phyloP scores from a whole-genome alignment of 2,113 vertebrate species.

The Gymnobelideus leadbeateri region DNA sequence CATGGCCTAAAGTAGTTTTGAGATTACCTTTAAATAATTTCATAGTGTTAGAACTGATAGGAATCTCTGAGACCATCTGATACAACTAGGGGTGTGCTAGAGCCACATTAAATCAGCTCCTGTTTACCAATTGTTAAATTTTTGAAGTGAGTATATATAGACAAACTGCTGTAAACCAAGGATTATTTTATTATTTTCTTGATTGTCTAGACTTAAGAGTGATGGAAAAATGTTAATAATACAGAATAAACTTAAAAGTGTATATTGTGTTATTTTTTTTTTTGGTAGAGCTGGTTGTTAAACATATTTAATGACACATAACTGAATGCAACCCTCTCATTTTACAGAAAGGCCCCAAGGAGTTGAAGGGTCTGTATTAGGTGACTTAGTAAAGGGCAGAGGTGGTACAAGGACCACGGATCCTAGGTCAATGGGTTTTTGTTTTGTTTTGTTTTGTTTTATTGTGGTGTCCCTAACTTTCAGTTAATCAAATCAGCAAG shows the following conservation, averaged over 20 bases:
- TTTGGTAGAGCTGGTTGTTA: not conserved
- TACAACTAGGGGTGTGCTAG: too few relatives aligned
- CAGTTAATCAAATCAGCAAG: not conserved
- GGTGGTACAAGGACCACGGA: not conserved
- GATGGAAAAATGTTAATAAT: too few relatives aligned
- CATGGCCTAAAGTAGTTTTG: not conserved
- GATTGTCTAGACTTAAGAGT: too few relatives aligned
- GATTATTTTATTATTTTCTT: too few relatives aligned
- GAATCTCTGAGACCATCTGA: too few relatives aligned
- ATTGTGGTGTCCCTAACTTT: not conserved
- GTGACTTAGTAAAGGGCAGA: not conserved
- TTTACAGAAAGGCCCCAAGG: not conserved
- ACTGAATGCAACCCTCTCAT: not conserved
- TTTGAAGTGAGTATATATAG: not conserved
- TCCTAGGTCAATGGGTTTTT: not conserved
- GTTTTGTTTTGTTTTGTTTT: not conserved
- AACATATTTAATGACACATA: not conserved
- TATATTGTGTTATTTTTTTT: too few relatives aligned
- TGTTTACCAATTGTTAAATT: too few relatives aligned
- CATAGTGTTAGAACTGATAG: too few relatives aligned
- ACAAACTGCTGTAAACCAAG: too few relatives aligned
- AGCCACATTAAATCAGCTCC: too few relatives aligned
- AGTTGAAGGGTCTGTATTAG: not conserved
- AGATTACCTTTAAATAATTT: not conserved
- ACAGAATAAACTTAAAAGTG: too few relatives aligned